Percentiles rank a stretch among this genome's conserved stretches.
Conservation (phyloP, 2,797 vertebrate species). For the Amblyraja radiata region DNA sequence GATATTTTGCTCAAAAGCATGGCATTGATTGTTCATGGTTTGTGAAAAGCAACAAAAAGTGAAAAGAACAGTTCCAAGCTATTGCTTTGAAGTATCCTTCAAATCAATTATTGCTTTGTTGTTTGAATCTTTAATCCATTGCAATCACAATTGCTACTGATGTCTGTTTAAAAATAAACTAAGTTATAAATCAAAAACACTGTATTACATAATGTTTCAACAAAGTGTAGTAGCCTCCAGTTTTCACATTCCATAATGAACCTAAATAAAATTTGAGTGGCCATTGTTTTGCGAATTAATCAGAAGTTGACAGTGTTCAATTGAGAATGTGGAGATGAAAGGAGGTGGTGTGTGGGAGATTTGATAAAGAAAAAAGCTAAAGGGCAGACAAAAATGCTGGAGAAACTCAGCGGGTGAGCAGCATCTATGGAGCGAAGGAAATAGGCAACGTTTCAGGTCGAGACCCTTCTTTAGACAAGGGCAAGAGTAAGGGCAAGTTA, state of each 20-base stretch:
- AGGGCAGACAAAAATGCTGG: too few species aligned
- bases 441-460: too few species aligned
- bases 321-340: too few species aligned
- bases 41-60: not conserved
- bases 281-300: too few species aligned
- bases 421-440: too few species aligned
- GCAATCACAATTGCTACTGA: not conserved
- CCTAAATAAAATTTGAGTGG: not conserved
- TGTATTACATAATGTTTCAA: not conserved
- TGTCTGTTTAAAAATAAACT: too few species aligned
- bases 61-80: not conserved
- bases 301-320: not conserved
- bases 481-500: too few species aligned
- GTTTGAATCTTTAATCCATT: not conserved
- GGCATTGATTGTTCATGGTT: too few species aligned
- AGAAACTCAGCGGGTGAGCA: too few species aligned
- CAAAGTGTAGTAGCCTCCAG: not conserved
- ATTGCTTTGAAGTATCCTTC: not conserved
- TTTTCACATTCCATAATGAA: not conserved
- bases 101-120: not conserved
- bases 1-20: not conserved
- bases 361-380: too few species aligned
- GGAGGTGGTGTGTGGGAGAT: too few species aligned
- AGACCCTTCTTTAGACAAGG: too few species aligned
- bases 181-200: not conserved